Conservation (phyloP, 2,113 vertebrate species). For the Leptodactylus fuscus region DNA sequence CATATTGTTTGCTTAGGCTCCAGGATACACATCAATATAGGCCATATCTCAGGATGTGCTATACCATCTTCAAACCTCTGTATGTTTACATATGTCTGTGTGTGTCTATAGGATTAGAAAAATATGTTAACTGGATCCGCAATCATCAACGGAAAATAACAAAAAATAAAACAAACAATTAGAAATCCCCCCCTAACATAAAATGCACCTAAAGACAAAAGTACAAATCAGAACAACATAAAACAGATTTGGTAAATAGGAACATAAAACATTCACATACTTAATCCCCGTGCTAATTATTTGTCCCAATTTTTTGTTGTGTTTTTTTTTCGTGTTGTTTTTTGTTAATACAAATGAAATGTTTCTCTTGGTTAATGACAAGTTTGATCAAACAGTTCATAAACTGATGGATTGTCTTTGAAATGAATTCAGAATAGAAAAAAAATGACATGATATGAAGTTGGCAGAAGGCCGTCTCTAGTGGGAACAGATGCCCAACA, state of each 20-base stretch:
- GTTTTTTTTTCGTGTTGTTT: conserved; percentile 39
- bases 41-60: background rate
- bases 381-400: conserved; percentile 85
- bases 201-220: conserved; percentile 31
- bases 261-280: conserved; percentile 74
- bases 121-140: conserved; percentile 43
- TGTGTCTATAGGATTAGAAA: conserved; percentile 38
- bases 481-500: conserved; percentile 86
- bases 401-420: conserved; percentile 86
- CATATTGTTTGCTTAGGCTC: background rate
- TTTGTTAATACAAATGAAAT: conserved; percentile 83
- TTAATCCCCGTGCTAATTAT: conserved; percentile 80
- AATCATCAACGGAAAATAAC: background rate
- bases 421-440: conserved; percentile 80
- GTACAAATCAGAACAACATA: conserved; percentile 70
- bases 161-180: conserved; percentile 14
- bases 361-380: conserved; percentile 85
- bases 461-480: conserved; percentile 83
- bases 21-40: background rate
- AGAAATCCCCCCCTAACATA: background rate
- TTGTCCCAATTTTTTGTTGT: conserved; percentile 71
- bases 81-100: conserved; percentile 25
- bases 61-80: conserved; percentile 23
- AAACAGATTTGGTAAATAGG: conserved; percentile 75
- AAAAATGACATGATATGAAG: conserved; percentile 76